phyloP scores from a whole-genome alignment of 2,888 invertebrate genomes.

The Hypselothyrea guttata region DNA sequence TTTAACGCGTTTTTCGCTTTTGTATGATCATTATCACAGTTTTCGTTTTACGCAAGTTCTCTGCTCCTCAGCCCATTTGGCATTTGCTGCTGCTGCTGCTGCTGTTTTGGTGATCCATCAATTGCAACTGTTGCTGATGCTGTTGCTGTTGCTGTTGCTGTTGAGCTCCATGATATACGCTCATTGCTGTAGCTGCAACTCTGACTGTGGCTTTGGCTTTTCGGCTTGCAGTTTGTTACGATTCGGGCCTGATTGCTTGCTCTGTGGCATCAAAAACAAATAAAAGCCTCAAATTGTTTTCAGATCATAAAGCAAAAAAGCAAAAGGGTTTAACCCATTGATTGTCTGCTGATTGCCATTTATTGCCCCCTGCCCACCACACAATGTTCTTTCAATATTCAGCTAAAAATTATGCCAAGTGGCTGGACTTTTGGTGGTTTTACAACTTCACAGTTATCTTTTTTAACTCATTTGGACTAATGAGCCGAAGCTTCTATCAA shows the following conservation, averaged over 20 bases:
- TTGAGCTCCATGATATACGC: conserved; percentile 63
- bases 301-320: conserved; percentile 67
- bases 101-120: conserved; percentile 51
- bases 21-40: conserved; percentile 75
- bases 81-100: conserved; percentile 50
- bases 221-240: conserved; percentile 31
- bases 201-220: conserved; percentile 5
- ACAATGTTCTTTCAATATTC: conserved; percentile 9
- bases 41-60: conserved; percentile 70
- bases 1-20: conserved; percentile 75
- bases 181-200: conserved; percentile 55
- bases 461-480: conserved; percentile 58
- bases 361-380: conserved; percentile 42
- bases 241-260: conserved; percentile 52
- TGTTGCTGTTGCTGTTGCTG: conserved; percentile 26
- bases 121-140: conserved; percentile 47
- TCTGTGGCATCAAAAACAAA: conserved; percentile 71
- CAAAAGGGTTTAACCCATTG: conserved; percentile 65
- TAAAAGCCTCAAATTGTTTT: conserved; percentile 76
- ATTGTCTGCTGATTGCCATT: conserved; percentile 72
- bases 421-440: conserved; percentile 54
- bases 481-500: conserved; percentile 42
- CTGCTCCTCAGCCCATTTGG: conserved; percentile 55
- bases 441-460: conserved; percentile 73
- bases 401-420: conserved; percentile 7